phyloP scores from a whole-genome alignment of 2,113 vertebrate species.

The Fulmarus glacialis region DNA sequence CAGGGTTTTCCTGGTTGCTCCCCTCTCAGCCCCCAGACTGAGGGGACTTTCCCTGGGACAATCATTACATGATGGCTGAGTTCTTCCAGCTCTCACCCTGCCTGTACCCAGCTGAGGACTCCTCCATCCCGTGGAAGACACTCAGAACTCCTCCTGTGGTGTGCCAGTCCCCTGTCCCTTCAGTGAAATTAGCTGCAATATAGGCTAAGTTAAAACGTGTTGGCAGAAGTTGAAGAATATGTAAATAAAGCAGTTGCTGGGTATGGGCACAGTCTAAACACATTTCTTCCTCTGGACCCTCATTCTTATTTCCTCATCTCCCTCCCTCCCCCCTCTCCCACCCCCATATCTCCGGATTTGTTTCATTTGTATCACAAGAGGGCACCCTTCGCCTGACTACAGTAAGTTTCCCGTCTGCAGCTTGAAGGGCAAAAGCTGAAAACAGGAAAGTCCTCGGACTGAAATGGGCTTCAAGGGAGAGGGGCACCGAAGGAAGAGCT shows the following conservation, averaged over 20 bases:
- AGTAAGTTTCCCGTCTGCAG: neutral
- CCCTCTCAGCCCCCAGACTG: neutral
- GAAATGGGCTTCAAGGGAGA: rapidly evolving
- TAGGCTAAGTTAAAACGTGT: neutral
- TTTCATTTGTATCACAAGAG: neutral
- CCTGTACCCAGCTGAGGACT: neutral
- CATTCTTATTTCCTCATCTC: neutral
- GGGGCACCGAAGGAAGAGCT: too few species aligned
- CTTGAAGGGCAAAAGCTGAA: neutral
- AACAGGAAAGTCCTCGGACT: neutral
- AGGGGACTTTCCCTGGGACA: neutral
- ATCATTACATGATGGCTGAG: neutral
- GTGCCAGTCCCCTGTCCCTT: neutral
- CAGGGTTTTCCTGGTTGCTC: neutral
- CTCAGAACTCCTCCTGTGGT: neutral
- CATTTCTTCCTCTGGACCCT: neutral
- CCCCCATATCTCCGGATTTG: rapidly evolving
- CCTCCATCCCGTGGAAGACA: neutral
- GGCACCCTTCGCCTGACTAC: neutral
- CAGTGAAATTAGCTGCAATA: neutral
- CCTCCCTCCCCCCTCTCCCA: too few species aligned
- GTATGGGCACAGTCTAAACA: neutral
- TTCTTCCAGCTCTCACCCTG: neutral
- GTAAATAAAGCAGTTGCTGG: neutral
- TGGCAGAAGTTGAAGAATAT: rapidly evolving